phyloP scores from a whole-genome alignment of 2,888 invertebrate species.

The Helicoverpa assulta region DNA sequence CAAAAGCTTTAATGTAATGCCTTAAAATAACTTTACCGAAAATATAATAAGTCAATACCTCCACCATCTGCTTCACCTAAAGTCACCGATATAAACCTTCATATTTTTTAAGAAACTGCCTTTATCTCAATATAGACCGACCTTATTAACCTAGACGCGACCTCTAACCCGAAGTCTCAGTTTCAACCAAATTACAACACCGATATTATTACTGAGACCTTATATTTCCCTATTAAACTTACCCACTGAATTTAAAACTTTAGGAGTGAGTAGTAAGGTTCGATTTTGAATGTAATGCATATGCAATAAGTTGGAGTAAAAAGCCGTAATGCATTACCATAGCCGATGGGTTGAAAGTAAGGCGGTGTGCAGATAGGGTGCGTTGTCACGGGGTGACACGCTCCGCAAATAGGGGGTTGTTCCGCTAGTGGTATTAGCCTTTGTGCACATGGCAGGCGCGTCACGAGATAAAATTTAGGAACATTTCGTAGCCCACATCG shows the following conservation, averaged over 20 bases:
- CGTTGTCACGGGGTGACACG: constrained; percentile 67
- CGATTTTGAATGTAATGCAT: constrained; percentile 13
- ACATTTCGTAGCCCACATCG: constrained; percentile 19
- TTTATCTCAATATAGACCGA: constrained; percentile 24
- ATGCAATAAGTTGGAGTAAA: constrained; percentile 43
- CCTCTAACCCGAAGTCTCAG: constrained; percentile 39
- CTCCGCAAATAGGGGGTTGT: constrained; percentile 70
- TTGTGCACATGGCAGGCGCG: constrained; percentile 69
- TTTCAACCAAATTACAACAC: constrained; percentile 50
- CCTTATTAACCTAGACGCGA: constrained; percentile 31
- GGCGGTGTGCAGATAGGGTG: constrained; percentile 72
- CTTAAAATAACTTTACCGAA: no score
- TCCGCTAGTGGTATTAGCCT: constrained; percentile 66
- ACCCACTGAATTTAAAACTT: constrained; percentile 25
- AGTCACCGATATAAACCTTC: constrained; percentile 15
- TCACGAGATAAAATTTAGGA: constrained; percentile 58
- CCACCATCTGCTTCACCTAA: neutral
- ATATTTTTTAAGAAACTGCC: constrained; percentile 1
- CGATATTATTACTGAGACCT: constrained; percentile 46
- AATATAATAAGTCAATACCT: neutral
- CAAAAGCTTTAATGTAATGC: no score
- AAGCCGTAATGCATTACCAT: constrained; percentile 73
- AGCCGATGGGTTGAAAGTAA: constrained; percentile 75
- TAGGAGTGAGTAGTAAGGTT: constrained; percentile 7
- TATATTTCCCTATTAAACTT: constrained; percentile 28